Base-by-base conservation (phyloP, 1,140 invertebrate genomes). In the Pantala flavescens region DNA sequence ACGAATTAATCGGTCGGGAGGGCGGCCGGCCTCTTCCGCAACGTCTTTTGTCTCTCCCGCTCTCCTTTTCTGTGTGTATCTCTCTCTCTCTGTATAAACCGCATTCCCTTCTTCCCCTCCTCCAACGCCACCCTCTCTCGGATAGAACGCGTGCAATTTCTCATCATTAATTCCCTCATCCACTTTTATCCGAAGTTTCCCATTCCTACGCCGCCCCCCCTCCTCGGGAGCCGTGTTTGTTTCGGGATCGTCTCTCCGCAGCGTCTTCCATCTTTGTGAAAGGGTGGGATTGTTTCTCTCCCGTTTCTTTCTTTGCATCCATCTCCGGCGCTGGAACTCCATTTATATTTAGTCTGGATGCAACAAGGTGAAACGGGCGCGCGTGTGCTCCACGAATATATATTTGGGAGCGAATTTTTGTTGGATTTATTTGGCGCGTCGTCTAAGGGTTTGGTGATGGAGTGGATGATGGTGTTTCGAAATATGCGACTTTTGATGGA, bases 111-210 rank as follows among this genome's bases (percentile, higher is more conserved):
- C 49, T 19, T 63, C 49, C 12, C 49, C 12, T 21, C 12, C 49
- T 1, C 49, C 14, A 12, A 63, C 49, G 49, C 16, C 49, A 63
- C 49, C 49, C 49, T 63, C 43, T 16, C 49, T 63, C 49, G 49
- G 49, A 63, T 63, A 63, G 49, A 63, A 63, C 49, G 49, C 49
- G 49, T 63, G 49, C 49, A 63, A 63, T 63, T 63, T 63, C 49
- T 63, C 49, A 63, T 63, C 49, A 63, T 63, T 63, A 63, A 63
- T 63, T 63, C 49, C n/a, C 49, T 63, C 49, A 63, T 63, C 49
- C 49, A 63, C 49, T 63, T 63, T 63, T 63, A 63, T 63, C 49
- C 49, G 49, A 21, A 63, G 49, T 21, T 63, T 21, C 28, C 28
- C 28, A 36, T 36, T 36, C 28, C 49, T 63, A 16, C 49, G 49